These are phyloP conservation scores for Psix sp. DNA, from an alignment of 1,140 invertebrate genomes.

Conservation along the genomic window DNA sequence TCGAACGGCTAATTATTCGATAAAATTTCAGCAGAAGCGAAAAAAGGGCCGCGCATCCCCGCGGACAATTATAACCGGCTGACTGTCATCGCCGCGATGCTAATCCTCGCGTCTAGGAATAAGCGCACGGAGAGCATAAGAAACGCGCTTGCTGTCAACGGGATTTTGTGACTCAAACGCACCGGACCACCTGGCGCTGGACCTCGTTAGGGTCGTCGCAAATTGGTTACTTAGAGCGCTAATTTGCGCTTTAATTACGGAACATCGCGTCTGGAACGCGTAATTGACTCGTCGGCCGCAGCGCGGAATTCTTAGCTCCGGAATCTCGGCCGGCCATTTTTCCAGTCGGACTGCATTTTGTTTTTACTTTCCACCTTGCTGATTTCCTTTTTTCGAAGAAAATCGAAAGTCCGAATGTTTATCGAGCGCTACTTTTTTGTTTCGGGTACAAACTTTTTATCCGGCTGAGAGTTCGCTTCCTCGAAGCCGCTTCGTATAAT, in stretches of 20 bases:
- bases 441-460: not conserved
- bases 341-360: slow-evolving; percentile 29
- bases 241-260: slow-evolving; percentile 60
- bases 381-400: slow-evolving; percentile 14
- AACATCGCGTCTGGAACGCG: slow-evolving; percentile 54
- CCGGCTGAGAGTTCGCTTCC: not conserved
- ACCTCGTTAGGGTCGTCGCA: slow-evolving; percentile 56
- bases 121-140: no score
- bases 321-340: slow-evolving; percentile 43
- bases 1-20: no score
- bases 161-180: slow-evolving; percentile 21
- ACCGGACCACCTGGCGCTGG: slow-evolving; percentile 51
- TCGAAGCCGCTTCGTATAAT: slow-evolving; percentile 2
- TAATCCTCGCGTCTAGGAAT: no score
- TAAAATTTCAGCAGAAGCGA: no score
- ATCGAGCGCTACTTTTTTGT: not conserved
- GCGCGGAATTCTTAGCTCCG: slow-evolving; percentile 34
- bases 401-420: slow-evolving; percentile 20
- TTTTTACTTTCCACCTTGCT: slow-evolving; percentile 32
- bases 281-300: slow-evolving; percentile 59
- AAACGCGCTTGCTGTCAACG: not conserved
- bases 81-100: no score
- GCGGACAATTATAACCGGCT: no score
- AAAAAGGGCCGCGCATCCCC: no score
- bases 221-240: slow-evolving; percentile 62